Base-by-base conservation (phyloP, 2,797 vertebrate species). In the Liparis tanakae region DNA sequence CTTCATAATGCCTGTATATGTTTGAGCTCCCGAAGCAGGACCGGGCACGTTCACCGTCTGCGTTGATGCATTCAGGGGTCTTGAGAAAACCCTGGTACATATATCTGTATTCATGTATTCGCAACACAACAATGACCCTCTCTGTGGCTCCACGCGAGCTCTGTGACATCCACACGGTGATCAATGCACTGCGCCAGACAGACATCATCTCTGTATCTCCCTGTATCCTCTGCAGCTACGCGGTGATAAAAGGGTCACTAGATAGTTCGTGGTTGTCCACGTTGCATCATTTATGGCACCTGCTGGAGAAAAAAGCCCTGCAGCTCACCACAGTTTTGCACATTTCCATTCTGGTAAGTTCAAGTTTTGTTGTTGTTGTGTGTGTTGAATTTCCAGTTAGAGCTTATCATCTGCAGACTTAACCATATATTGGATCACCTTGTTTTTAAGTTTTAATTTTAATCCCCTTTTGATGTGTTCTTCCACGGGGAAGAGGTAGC, bases 1-100 rank as follows among this genome's bases (percentile, higher is more conserved):
- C 90, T 92, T 93, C 92, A 89, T 91, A 90, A 90, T 90, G 91
- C 91, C 88, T 89, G 89, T 88, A 88, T 88, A 88, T 86, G 85
- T 94, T 88, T 85, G 90, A 90, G 90, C 89, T 92, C 75, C 68
- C 25, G 51, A 43, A 6, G 85, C 91, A 94, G 89, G 95, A 95
- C 94, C 59, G 76, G 93, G 93, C 94, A 88, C 79, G 93, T 43
- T 87, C 81, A 88, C 83, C 86, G 94, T 74, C 76, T 76, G 76
- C 63, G 33, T 15, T 76, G 84, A 82, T 83, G 86, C 83, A 78
- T 80, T 86, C 82, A 30, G 70, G 69, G 84, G 81, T 78, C 83
- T 75, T 44, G 71, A 71, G 77, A 56, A 70, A 78, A 79, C 63
- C 78, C 57, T 33, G 57, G 61, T 79, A 58, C 81, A 57, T 75